phyloP scores from a whole-genome alignment of 2,888 invertebrate species.

The Cremastobaeus sp. region DNA sequence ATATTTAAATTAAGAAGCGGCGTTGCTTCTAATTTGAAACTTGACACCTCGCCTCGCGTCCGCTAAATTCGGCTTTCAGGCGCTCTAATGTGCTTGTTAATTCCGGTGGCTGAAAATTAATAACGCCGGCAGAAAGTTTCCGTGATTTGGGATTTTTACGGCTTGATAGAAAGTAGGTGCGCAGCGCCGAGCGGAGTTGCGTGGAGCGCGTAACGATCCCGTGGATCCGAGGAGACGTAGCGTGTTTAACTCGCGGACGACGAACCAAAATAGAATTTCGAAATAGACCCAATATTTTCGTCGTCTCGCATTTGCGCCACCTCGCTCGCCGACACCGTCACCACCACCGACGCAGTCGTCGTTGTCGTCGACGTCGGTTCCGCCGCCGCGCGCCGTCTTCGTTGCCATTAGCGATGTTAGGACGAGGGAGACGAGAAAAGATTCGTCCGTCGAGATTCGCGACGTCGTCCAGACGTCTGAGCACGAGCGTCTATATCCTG shows the following conservation, averaged over 20 bases:
- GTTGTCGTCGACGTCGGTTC: slow-evolving; percentile 50
- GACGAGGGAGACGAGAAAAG: slow-evolving; percentile 48
- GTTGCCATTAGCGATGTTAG: slow-evolving; percentile 46
- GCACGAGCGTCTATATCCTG: slow-evolving; percentile 52
- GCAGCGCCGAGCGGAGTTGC: slow-evolving; percentile 47
- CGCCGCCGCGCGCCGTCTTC: slow-evolving; percentile 60
- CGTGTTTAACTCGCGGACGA: slow-evolving; percentile 70
- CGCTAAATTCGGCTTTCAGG: neutral
- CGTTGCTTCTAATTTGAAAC: slow-evolving; percentile 8
- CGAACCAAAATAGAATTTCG: slow-evolving; percentile 78
- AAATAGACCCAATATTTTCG: slow-evolving; percentile 79
- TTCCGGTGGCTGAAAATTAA: neutral
- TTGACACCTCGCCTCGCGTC: slow-evolving; percentile 5
- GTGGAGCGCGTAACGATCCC: slow-evolving; percentile 56
- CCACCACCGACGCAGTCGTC: slow-evolving; percentile 61
- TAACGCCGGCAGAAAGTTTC: slow-evolving; percentile 2
- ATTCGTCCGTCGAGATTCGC: slow-evolving; percentile 56
- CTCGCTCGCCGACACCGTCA: slow-evolving; percentile 68
- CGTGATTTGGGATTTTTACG: slow-evolving; percentile 19
- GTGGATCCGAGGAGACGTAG: slow-evolving; percentile 58
- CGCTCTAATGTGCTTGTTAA: neutral
- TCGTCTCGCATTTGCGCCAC: slow-evolving; percentile 77
- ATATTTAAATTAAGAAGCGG: slow-evolving; percentile 14
- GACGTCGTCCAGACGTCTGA: slow-evolving; percentile 56
- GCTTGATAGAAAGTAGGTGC: slow-evolving; percentile 42